phyloP scores from a whole-genome alignment of 2,797 vertebrate genomes.

The Crenichthys baileyi region DNA sequence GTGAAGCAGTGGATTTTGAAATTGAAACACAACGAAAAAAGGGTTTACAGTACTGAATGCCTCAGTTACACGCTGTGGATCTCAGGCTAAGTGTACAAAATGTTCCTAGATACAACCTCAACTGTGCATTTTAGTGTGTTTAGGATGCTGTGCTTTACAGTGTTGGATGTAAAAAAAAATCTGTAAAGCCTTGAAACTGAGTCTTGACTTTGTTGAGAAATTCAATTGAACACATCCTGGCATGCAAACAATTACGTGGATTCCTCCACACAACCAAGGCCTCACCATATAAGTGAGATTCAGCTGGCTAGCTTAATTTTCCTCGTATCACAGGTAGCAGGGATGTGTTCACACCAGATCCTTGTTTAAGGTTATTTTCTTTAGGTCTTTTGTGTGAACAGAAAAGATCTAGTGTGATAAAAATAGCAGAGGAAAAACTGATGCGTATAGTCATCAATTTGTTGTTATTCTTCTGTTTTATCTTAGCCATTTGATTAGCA shows the following conservation, averaged over 20 bases:
- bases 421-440: conserved; percentile 23
- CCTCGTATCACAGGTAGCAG: conserved; percentile 40
- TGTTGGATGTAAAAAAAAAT: conserved; percentile 12
- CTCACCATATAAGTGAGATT: conserved; percentile 15
- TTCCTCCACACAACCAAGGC: conserved; percentile 45
- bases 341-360: conserved; percentile 19
- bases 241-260: conserved; percentile 20
- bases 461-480: conserved; percentile 46
- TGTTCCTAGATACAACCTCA: conserved; percentile 24
- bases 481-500: neutral
- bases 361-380: conserved; percentile 40
- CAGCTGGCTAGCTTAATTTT: conserved; percentile 29
- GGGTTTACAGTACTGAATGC: conserved; percentile 16
- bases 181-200: conserved; percentile 47
- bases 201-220: conserved; percentile 36
- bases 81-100: conserved; percentile 24
- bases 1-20: conserved; percentile 1
- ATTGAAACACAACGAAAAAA: neutral
- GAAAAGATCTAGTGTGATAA: conserved; percentile 29
- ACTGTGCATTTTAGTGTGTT: conserved; percentile 20
- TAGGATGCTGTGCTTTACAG: neutral
- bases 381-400: conserved; percentile 24
- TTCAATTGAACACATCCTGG: conserved; percentile 25
- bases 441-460: conserved; percentile 53
- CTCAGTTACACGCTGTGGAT: conserved; percentile 8